phyloP scores from a whole-genome alignment of 2,888 invertebrate genomes.

The Agrilus biguttatus region DNA sequence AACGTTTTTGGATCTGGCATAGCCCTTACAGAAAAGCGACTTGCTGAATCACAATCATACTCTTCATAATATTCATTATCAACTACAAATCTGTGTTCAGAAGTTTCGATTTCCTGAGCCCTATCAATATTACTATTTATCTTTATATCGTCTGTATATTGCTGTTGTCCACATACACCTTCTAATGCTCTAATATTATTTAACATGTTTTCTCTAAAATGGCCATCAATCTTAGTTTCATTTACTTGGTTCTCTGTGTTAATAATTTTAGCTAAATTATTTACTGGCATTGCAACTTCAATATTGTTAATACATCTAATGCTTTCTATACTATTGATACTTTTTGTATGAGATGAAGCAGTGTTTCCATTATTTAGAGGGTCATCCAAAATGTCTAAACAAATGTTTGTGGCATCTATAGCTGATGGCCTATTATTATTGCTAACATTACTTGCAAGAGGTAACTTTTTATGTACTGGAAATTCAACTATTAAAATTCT shows the following conservation, averaged over 20 bases:
- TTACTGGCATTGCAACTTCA: no score
- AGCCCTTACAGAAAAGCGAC: slow-evolving; percentile 47
- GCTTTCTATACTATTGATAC: neutral
- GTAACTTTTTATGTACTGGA: slow-evolving; percentile 31
- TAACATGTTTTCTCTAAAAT: neutral
- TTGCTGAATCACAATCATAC: slow-evolving; percentile 9
- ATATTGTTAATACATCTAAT: no score
- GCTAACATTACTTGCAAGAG: slow-evolving; percentile 11
- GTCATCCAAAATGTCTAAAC: slow-evolving; percentile 18
- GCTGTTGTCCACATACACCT: no score
- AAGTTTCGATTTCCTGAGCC: no score
- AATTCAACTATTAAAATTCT: slow-evolving; percentile 67
- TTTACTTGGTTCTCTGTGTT: no score
- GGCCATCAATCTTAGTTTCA: no score
- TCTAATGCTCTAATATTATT: no score
- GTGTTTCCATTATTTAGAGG: slow-evolving; percentile 15
- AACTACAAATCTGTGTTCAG: no score
- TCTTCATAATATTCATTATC: no score
- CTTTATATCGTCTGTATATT: no score
- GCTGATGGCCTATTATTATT: slow-evolving; percentile 21
- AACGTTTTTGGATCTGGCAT: slow-evolving; percentile 40
- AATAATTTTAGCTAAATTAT: no score
- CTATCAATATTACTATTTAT: no score
- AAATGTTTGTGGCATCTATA: slow-evolving; percentile 22
- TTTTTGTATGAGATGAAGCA: neutral